A percentile compares a stretch with the other conserved stretches of the same genome.
Conservation (phyloP, 2,113 vertebrate species). For the Ifrita kowaldi region DNA sequence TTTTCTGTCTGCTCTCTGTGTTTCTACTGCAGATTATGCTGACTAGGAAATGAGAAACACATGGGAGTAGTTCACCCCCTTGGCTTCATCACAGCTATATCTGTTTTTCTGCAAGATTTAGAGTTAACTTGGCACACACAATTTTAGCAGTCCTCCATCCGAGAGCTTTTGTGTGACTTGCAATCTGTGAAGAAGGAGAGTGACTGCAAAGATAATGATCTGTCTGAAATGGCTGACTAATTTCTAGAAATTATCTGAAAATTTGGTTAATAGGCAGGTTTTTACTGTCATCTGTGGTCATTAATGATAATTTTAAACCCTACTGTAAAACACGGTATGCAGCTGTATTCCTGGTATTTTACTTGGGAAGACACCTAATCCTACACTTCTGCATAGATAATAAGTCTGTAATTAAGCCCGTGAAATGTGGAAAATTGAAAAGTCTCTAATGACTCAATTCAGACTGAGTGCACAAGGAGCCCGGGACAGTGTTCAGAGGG, state of each 20-base stretch:
- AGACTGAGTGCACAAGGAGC: not conserved
- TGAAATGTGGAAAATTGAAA: not conserved
- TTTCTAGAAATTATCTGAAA: not conserved
- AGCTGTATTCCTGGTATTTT: not conserved
- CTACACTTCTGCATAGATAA: not conserved
- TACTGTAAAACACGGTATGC: not conserved
- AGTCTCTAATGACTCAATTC: not conserved
- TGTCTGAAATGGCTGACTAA: not conserved
- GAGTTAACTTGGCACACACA: conserved; percentile 43
- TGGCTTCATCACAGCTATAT: conserved; percentile 61
- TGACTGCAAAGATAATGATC: conserved; percentile 33
- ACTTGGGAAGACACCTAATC: not conserved
- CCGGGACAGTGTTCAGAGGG: not conserved
- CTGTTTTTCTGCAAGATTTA: conserved; percentile 44
- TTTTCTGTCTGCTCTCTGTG: conserved; percentile 53
- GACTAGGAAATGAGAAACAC: conserved; percentile 73
- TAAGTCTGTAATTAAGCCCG: not conserved
- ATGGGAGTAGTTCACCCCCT: conserved; percentile 40
- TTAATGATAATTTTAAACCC: not conserved
- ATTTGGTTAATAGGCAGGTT: not conserved
- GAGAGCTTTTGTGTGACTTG: not conserved
- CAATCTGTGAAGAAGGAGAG: not conserved
- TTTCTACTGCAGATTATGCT: conserved; percentile 52
- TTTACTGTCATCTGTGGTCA: not conserved
- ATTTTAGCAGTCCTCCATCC: conserved; percentile 1